These are phyloP conservation scores for Sciurus niger DNA, from an alignment of 2,113 vertebrate species.

Conservation along the genomic window DNA sequence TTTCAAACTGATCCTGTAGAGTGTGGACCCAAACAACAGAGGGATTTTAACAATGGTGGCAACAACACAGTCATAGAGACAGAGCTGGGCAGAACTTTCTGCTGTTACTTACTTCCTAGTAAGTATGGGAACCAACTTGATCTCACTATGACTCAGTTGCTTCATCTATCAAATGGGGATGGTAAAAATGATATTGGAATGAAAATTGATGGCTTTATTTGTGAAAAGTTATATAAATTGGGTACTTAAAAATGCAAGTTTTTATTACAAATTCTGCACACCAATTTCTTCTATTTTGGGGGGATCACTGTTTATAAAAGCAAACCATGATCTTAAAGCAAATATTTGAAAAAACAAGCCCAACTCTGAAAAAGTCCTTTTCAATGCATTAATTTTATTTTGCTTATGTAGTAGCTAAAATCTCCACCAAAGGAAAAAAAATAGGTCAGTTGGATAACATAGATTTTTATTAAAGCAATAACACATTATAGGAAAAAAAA, in stretches of 20 bases:
- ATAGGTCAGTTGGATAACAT: constrained; percentile 53
- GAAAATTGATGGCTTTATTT: neutral
- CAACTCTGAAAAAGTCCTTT: neutral
- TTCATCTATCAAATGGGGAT: neutral
- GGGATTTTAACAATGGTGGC: neutral
- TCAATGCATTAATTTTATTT: constrained; percentile 54
- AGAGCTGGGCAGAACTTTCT: neutral
- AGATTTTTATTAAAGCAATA: constrained; percentile 76
- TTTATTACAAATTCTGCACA: constrained; percentile 14
- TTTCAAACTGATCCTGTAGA: neutral
- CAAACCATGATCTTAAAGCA: neutral
- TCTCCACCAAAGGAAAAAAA: constrained; percentile 24
- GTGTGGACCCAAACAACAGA: constrained; percentile 9
- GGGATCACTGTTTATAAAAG: neutral
- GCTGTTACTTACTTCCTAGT: neutral
- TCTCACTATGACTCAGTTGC: neutral
- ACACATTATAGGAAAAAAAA: constrained; percentile 38
- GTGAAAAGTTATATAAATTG: neutral
- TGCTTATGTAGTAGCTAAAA: constrained; percentile 44
- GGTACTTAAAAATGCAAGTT: neutral
- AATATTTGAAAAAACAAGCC: constrained; percentile 52
- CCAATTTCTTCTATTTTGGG: neutral
- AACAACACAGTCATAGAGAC: neutral
- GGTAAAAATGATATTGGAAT: no score
- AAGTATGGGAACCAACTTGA: neutral